Conservation (phyloP, 2,797 vertebrate species). For the Etheostoma nigrum region DNA sequence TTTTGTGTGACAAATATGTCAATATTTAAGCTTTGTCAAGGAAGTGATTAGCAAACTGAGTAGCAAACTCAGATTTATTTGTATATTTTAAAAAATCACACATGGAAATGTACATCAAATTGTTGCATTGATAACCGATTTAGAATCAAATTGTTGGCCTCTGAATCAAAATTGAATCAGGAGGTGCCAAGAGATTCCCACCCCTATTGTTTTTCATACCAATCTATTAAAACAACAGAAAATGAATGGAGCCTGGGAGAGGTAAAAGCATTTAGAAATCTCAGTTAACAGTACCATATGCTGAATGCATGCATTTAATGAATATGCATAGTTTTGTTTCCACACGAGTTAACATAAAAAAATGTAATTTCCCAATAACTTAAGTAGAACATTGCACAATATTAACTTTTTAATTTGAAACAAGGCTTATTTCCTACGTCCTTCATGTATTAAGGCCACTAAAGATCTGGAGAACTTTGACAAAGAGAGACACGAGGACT, state of each 20-base stretch:
- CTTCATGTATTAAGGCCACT: conserved; percentile 86
- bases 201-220: background rate
- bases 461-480: conserved; percentile 96
- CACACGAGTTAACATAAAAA: background rate
- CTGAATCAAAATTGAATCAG: no score
- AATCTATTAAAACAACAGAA: background rate
- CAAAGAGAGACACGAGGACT: conserved; percentile 95
- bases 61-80: no score
- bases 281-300: background rate
- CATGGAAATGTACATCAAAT: no score
- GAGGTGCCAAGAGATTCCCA: no score
- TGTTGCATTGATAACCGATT: no score
- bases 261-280: background rate
- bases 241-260: background rate
- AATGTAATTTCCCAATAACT: background rate
- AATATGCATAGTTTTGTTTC: background rate
- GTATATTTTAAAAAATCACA: no score
- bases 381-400: background rate
- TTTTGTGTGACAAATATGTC: no score
- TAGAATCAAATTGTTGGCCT: no score
- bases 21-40: no score
- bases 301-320: background rate
- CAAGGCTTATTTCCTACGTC: background rate
- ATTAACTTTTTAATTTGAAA: background rate
- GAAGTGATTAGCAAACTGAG: no score